Conservation (phyloP, 2,888 invertebrate genomes). For the Phanerotoma sp. region DNA sequence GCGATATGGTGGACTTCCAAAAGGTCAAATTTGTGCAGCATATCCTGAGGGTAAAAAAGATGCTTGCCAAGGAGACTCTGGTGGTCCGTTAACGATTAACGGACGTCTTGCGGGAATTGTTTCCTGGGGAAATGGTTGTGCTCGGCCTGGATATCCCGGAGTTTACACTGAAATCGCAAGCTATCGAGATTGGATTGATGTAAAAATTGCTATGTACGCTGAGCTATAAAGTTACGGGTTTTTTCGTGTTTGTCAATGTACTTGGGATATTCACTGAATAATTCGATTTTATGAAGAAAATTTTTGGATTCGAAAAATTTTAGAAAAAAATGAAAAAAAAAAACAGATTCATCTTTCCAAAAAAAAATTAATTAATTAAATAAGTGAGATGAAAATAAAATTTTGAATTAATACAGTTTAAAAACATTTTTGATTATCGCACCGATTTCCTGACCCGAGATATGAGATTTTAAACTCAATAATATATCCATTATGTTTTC, state of each 20-base stretch:
- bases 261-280: no score
- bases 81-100: constrained; percentile 40
- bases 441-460: no score
- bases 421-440: no score
- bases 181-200: constrained; percentile 54
- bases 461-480: no score
- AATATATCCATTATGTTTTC: constrained; percentile 13
- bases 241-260: not conserved
- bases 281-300: no score
- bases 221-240: not conserved
- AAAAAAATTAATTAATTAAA: no score
- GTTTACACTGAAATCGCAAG: constrained; percentile 60
- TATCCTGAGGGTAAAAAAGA: constrained; percentile 60
- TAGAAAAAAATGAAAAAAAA: no score
- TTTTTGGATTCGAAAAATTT: no score
- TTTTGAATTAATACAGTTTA: no score
- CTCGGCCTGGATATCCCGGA: constrained; percentile 57
- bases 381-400: no score
- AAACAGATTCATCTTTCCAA: no score
- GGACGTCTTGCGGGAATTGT: constrained; percentile 44
- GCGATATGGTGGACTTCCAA: constrained; percentile 37
- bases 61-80: constrained; percentile 44
- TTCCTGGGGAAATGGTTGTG: constrained; percentile 62
- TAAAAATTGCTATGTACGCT: constrained; percentile 16
- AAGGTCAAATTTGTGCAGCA: constrained; percentile 64